Base-by-base conservation (phyloP, 2,113 vertebrate genomes). In the cat (Felis catus) region DNA sequence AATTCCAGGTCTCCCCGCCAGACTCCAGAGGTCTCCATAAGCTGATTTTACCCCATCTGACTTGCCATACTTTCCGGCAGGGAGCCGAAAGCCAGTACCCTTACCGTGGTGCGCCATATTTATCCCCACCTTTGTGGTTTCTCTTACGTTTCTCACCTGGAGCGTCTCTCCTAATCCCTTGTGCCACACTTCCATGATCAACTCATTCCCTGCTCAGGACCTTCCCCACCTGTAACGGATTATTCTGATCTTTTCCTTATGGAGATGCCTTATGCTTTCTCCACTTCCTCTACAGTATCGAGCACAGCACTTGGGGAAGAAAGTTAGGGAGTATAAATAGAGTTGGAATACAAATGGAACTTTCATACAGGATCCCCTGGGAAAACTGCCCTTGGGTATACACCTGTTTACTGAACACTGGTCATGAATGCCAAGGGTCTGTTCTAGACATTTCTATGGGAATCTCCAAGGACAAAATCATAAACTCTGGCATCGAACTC, bases 81-180 rank as follows among this genome's bases (percentile, higher is more conserved):
- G 73, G 68, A 73, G 55, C 68, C 4, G 19, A 31, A 19, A 39
- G 1, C 55, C 2, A 14, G 7, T 0, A 2, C 3, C 3, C 41
- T 78, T 15, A 2, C 13, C 4, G 0, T 0, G 21, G 11, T 31
- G 18, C 0, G 0, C 74, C 53, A 3, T 0, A 33, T 9, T 19
- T 31, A 73, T 23, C 11, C 21, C 55, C 27, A 41, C 1, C 18
- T 21, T 23, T 3, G 5, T 13, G 33, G 39, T 29, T 12, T 6
- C 14, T 27, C 11, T 23, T 53, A 23, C 3, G 1, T 5, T 7
- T 71, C 68, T 36, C 41, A 85, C 21, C 66, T 61, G 63, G 8
- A 33, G 48, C 1, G 1, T 33, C 61, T 33, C 41, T 41, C 51
- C 71, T 63, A 78, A 8, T 31, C 12, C 41, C 51, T 36, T 4